Base-by-base conservation (phyloP, 2,888 invertebrate species). In the Plagodis dolabraria region DNA sequence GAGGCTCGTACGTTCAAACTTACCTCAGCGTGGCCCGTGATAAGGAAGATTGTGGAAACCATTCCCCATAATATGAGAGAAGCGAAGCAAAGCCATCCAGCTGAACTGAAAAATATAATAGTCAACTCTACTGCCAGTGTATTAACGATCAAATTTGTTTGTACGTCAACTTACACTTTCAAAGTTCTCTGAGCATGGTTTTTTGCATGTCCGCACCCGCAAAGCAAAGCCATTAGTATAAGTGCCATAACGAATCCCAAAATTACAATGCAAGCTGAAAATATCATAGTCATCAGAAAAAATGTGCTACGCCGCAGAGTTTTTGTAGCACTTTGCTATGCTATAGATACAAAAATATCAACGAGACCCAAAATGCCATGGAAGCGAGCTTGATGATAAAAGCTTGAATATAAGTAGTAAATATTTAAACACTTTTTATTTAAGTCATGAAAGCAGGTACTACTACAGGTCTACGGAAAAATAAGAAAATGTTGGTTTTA, bases 21-120 rank as follows among this genome's bases (percentile, higher is more conserved):
- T 82, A 93, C 94, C 85, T 95, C 94, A 11, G 94, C 94, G 75
- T 96, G 95, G 12, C 94, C 95, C 11, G 95, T 94, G 51, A 95
- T 79, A 36, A 95, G 85, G 65, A 96, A 93, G 9, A 93, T 83
- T 9, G 89, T 84, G 53, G 94, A 92, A 64, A 95, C 91, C 64
- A 94, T 83, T 38, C 85, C 76, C 96, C 96, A 96, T 52, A 95
- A 81, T 57, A 93, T 80, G 10, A 95, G 83, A 33, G 95, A 94
- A 45, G 94, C 80, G 53, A 95, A 71, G 73, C 94, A 94, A 70
- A 94, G 87, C 81, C 94, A 88, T 48, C 94, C 82, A 5, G 94
- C 89, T 46, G 94, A 94, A 51, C 94, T 94, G 85, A 45, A 81
- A 82, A 59, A 53, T 48, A 7, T 33, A 45, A 51, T 10, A 56